Evolutionary conservation across 1,140 invertebrate species (phyloP).

Genomic region (Achroia grisella): DNA sequence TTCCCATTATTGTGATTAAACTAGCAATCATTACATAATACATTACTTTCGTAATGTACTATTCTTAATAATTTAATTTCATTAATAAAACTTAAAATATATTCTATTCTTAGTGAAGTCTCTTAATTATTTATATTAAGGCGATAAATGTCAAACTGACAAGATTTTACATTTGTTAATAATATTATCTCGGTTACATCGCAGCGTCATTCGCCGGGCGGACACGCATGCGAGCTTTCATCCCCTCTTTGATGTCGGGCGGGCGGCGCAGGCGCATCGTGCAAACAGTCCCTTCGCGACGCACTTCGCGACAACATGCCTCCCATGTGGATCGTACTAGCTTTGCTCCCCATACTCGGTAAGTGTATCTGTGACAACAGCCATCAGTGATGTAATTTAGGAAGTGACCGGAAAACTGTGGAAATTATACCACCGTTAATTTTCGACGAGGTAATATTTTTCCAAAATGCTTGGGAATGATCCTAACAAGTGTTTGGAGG

Average conservation of each 20-base stretch:
- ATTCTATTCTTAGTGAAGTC: too few species aligned
- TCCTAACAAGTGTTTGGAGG: neutral
- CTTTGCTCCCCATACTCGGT: slow-evolving; percentile 63
- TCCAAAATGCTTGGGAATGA: neutral
- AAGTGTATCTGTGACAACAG: slow-evolving; percentile 26
- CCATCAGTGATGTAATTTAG: slow-evolving; percentile 3
- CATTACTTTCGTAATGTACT: too few species aligned
- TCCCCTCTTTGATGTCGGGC: slow-evolving; percentile 26
- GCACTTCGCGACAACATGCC: slow-evolving; percentile 59
- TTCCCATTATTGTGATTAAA: too few species aligned
- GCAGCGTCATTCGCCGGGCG: slow-evolving; percentile 4
- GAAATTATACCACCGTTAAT: too few species aligned
- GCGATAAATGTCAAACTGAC: neutral
- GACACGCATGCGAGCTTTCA: slow-evolving; percentile 60
- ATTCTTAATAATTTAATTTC: too few species aligned
- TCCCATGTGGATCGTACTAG: slow-evolving; percentile 60
- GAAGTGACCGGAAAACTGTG: slow-evolving; percentile 1
- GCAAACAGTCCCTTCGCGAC: slow-evolving; percentile 47
- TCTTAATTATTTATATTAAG: neutral
- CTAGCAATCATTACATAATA: too few species aligned
- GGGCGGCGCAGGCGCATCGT: slow-evolving; percentile 38
- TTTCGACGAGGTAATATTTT: too few species aligned
- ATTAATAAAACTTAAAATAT: too few species aligned
- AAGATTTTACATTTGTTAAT: neutral
- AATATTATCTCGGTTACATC: too few species aligned